phyloP scores from a whole-genome alignment of 2,113 vertebrate genomes.

The Ondatra zibethicus region DNA sequence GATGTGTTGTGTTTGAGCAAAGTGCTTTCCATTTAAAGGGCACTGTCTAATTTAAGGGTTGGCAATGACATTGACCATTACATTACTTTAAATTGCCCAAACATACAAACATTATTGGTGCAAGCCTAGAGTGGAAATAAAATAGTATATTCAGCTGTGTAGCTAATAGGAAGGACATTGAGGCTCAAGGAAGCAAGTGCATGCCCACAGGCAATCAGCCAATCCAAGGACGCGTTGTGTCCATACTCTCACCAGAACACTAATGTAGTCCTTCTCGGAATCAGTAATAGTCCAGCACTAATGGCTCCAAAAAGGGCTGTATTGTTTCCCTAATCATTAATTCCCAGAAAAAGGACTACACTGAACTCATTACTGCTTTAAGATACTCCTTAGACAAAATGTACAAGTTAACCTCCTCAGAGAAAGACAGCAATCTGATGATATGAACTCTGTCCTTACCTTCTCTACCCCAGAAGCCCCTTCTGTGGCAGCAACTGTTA shows the following conservation, averaged over 20 bases:
- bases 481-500: not conserved
- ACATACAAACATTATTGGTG: constrained; percentile 61
- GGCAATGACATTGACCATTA: constrained; percentile 43
- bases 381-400: constrained; percentile 58
- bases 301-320: constrained; percentile 57
- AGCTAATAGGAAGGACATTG: constrained; percentile 57
- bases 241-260: not conserved
- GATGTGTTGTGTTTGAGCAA: constrained; percentile 47
- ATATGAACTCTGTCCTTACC: not conserved
- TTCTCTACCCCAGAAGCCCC: not conserved
- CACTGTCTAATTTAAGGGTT: constrained; percentile 43
- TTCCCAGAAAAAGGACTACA: constrained; percentile 57
- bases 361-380: constrained; percentile 64
- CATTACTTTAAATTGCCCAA: constrained; percentile 62
- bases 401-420: constrained; percentile 51
- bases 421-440: not conserved
- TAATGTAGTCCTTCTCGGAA: constrained; percentile 67
- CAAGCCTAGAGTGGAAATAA: constrained; percentile 40
- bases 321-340: constrained; percentile 57
- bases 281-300: constrained; percentile 65
- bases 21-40: constrained; percentile 59
- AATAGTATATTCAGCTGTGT: not conserved
- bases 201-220: constrained; percentile 53
- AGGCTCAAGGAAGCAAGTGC: constrained; percentile 41
- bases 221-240: constrained; percentile 12